Evolutionary conservation across 2,888 invertebrate species (phyloP).

Genomic region (Metallyticus violacea): DNA sequence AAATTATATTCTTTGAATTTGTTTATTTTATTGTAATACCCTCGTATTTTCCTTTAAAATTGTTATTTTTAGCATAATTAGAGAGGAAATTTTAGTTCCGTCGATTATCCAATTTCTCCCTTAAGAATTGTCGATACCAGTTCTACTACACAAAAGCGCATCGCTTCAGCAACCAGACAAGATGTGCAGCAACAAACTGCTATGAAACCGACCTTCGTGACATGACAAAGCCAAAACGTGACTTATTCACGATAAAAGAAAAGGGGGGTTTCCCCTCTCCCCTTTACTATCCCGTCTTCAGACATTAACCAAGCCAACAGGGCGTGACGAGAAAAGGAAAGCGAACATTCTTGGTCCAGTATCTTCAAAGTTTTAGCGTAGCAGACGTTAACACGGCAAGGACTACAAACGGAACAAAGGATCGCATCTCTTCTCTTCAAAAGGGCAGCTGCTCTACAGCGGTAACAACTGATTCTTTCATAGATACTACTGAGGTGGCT

Average conservation of each 20-base stretch:
- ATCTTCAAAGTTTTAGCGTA: neutral
- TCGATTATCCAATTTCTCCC: too few relatives aligned
- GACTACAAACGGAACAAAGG: neutral
- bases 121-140: too few relatives aligned
- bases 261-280: neutral
- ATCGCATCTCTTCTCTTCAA: neutral
- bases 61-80: too few relatives aligned
- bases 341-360: neutral
- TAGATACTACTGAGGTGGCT: neutral
- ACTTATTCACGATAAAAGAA: neutral
- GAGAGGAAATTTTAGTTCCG: too few relatives aligned
- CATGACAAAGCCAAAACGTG: conserved; percentile 15
- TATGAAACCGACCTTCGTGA: neutral
- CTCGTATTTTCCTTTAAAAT: too few relatives aligned
- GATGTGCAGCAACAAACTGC: neutral
- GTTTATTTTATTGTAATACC: too few relatives aligned
- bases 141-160: neutral
- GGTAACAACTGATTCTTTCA: neutral
- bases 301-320: conserved; percentile 8
- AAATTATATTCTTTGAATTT: too few relatives aligned
- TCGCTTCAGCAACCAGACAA: neutral
- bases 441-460: too few relatives aligned
- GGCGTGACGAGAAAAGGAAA: neutral
- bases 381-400: too few relatives aligned
- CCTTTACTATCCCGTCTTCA: neutral